A percentile compares a stretch with the other conserved stretches of the same genome.
Conservation (phyloP, 2,113 vertebrate genomes). For the Amblyopsis rosae region DNA sequence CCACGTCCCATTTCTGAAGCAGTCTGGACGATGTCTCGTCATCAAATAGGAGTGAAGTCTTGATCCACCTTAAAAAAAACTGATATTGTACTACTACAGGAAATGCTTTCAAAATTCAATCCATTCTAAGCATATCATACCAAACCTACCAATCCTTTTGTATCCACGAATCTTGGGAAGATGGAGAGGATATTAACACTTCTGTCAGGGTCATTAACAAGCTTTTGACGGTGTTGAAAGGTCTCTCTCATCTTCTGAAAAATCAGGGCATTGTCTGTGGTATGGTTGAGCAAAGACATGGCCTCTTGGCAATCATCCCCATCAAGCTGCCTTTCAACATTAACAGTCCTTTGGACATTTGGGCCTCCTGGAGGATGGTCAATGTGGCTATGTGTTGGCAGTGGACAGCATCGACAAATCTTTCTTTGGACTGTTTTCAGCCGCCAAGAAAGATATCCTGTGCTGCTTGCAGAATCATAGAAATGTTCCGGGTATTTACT, state of each 20-base stretch:
- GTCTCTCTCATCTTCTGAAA: background rate
- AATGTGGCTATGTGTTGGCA: background rate
- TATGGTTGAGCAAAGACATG: background rate
- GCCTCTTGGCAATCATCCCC: conserved; percentile 45
- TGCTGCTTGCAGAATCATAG: conserved; percentile 37
- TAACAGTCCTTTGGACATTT: conserved; percentile 25
- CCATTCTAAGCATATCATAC: background rate
- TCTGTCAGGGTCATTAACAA: background rate
- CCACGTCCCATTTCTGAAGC: conserved; percentile 4
- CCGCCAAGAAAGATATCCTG: conserved; percentile 33
- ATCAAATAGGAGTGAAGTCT: conserved; percentile 29
- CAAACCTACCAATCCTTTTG: conserved; percentile 1
- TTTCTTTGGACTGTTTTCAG: conserved; percentile 35
- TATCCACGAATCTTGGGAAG: background rate
- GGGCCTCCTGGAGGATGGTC: conserved; percentile 31
- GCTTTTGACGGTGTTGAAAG: background rate
- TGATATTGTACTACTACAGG: background rate
- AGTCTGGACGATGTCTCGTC: background rate
- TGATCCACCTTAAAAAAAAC: background rate
- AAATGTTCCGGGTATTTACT: conserved; percentile 26
- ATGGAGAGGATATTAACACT: background rate
- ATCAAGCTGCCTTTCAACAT: conserved; percentile 39
- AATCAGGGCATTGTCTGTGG: background rate
- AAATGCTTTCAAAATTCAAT: background rate
- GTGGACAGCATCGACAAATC: conserved; percentile 11